Base-by-base conservation (phyloP, 1,140 invertebrate genomes). In the Cotesia chilonis region DNA sequence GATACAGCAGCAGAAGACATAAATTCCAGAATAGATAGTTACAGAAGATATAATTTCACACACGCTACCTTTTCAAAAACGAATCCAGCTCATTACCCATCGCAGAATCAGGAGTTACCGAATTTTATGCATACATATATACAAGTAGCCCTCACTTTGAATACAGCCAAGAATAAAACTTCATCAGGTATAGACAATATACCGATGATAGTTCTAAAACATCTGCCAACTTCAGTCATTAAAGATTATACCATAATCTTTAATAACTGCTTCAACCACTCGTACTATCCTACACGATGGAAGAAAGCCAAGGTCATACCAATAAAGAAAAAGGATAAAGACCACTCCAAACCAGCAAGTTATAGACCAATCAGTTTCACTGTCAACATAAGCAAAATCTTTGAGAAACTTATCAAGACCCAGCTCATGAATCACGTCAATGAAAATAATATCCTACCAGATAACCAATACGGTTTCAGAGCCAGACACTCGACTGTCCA, bases 361-460 rank as follows among this genome's bases (percentile, higher is more conserved):
- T 79, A 78, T 36, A 35, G 78, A 36, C 77, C 78, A 4, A 80
- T 82, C 3, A 78, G 75, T 65, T 66, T 77, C 3, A 73, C 74
- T 3, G 41, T 72, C 4, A 73, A 57, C 41, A 66, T 70, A 20
- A 77, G 77, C n/a, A 84, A 67, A 67, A 41, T 67, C 17, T 67
- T 51, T 28, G 64, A 67, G 12, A 41, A 28, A 17, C 3, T 67
- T 17, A 67, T 67, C 10, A 52, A 67, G 10, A 52, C 7, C n/a
- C n/a, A 17, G 14, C n/a, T 41, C 7, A 4, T 38, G 17, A 67
- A 14, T n/a, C 28, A 41, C 17, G 36, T 38, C 1, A 14, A 67
- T 10, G 17, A 20, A 54, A 51, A 67, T 4, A 67, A 67, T 9
- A 20, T 67, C 28, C 47, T 67, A 4, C 64, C 64, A 10, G 64